phyloP scores from a whole-genome alignment of 2,113 vertebrate species.

The Oceanites oceanicus region DNA sequence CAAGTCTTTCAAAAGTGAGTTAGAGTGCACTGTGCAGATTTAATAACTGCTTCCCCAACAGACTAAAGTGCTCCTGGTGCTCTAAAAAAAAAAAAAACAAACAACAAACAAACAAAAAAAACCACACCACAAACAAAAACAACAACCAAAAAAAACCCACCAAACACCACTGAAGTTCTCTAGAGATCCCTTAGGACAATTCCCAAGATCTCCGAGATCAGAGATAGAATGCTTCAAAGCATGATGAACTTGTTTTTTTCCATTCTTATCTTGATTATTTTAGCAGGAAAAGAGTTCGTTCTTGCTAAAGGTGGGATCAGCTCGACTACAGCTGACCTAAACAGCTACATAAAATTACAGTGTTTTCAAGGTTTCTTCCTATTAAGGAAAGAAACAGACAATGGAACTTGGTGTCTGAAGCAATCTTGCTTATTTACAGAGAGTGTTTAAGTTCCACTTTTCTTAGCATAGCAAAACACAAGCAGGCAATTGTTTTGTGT shows the following conservation, averaged over 20 bases:
- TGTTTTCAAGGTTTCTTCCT: not conserved
- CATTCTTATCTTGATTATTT: not conserved
- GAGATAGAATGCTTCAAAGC: not conserved
- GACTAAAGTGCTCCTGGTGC: not conserved
- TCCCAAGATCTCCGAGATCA: not conserved
- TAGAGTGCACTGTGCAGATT: not conserved
- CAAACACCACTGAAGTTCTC: not conserved
- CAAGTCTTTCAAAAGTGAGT: not conserved
- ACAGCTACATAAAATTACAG: not conserved
- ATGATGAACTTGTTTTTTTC: not conserved
- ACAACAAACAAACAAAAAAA: too few relatives aligned
- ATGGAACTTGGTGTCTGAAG: not conserved
- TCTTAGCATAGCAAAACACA: not conserved
- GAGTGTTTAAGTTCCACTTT: not conserved
- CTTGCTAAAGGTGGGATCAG: not conserved
- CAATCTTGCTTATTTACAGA: not conserved
- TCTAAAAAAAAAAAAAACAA: too few relatives aligned
- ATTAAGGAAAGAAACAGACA: not conserved
- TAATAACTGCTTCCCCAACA: not conserved
- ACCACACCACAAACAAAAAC: too few relatives aligned
- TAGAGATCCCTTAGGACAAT: not conserved
- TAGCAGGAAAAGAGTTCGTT: not conserved
- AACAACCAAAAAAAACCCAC: too few relatives aligned
- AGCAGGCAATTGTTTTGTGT: not conserved
- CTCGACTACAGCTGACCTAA: not conserved